Percentiles rank a stretch among this genome's conserved stretches.
These are phyloP conservation scores for Ferrisia virgata DNA, from an alignment of 2,888 invertebrate species.

Conservation along the genomic window DNA sequence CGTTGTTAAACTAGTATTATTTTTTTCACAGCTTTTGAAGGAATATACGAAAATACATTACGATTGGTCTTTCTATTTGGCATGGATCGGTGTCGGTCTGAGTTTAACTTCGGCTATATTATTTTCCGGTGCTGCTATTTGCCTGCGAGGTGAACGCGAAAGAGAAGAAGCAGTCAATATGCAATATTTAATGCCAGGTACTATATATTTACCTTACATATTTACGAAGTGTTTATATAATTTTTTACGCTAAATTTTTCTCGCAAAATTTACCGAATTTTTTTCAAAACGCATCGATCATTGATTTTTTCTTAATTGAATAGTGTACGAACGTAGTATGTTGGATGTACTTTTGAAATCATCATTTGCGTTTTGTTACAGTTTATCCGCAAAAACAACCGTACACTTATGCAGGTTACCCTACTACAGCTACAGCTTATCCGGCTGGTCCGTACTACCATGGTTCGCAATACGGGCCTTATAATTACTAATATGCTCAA, in stretches of 20 bases:
- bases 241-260: background rate
- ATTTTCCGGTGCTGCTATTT: conserved; percentile 90
- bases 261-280: background rate
- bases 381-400: conserved; percentile 94
- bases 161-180: conserved; percentile 94
- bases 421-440: conserved; percentile 73
- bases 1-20: conserved; percentile 47
- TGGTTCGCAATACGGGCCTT: conserved; percentile 88
- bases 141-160: conserved; percentile 88
- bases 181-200: conserved; percentile 96
- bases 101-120: conserved; percentile 86
- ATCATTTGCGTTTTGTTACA: conserved; percentile 53
- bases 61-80: conserved; percentile 96
- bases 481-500: conserved; percentile 68
- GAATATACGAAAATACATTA: conserved; percentile 69
- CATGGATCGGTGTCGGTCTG: conserved; percentile 94
- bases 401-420: conserved; percentile 85
- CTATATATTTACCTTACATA: no score
- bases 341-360: background rate
- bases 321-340: no score
- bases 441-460: conserved; percentile 84
- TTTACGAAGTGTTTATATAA: no score
- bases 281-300: background rate
- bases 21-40: conserved; percentile 67
- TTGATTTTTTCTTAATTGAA: conserved; percentile 45